Evolutionary conservation across 2,888 invertebrate species (phyloP).

Genomic region (Drosophila leonis): DNA sequence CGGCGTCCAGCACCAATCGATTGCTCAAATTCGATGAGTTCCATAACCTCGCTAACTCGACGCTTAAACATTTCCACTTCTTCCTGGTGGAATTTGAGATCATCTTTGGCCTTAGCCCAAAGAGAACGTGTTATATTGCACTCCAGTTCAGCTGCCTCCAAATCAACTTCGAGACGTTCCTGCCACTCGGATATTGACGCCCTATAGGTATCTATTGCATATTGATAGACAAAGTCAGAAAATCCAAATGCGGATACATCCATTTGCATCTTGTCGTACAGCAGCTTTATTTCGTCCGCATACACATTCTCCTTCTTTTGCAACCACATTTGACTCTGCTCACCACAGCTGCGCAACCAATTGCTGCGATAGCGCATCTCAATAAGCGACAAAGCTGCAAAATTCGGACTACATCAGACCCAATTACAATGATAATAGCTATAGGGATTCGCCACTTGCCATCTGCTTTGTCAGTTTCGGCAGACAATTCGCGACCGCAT

Average conservation of each 20-base stretch:
- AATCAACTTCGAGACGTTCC: conserved; percentile 38
- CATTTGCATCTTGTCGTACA: background rate
- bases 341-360: conserved; percentile 48
- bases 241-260: conserved; percentile 6
- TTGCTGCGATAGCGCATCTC: conserved; percentile 53
- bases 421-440: background rate
- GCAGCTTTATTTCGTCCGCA: conserved; percentile 17
- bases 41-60: conserved; percentile 30
- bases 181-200: conserved; percentile 41
- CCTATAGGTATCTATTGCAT: conserved; percentile 17
- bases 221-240: conserved; percentile 16
- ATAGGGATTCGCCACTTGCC: background rate
- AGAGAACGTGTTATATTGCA: conserved; percentile 17
- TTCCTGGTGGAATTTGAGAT: conserved; percentile 28
- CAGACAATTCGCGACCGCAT: background rate
- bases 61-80: conserved; percentile 42
- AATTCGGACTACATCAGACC: background rate
- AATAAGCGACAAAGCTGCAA: conserved; percentile 42
- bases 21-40: conserved; percentile 18
- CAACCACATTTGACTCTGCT: conserved; percentile 35
- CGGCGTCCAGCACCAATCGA: background rate
- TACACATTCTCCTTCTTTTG: conserved; percentile 24
- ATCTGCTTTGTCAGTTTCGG: conserved; percentile 1
- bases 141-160: conserved; percentile 45
- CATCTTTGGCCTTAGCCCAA: conserved; percentile 42